Base-by-base conservation (phyloP, 2,888 invertebrate genomes). In the Phengaris arion region DNA sequence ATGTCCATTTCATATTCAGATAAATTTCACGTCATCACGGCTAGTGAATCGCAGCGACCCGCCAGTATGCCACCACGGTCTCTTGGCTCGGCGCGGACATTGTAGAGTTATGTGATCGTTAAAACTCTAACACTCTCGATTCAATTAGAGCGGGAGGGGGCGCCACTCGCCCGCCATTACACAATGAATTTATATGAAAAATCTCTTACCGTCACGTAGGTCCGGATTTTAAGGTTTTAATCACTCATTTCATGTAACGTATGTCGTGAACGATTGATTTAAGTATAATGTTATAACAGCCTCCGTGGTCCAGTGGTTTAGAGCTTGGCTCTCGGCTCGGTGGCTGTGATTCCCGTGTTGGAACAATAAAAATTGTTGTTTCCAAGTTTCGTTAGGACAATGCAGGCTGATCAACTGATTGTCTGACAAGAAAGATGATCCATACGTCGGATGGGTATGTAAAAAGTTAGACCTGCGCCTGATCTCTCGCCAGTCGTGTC, bases 81-180 rank as follows among this genome's bases (percentile, higher is more conserved):
- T 35, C 12, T 45, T 64, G 64, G 64, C 45, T 64, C 64, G 64
- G 64, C 64, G 64, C 64, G 46, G 48, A 69, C 69, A 69, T 69
- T 69, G 69, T 69, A 15, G 69, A 69, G 69, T 69, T 69, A 69
- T 69, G 69, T 48, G 69, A 9, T 15, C 69, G 69, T 69, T 69
- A 69, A 69, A 69, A 69, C 69, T 69, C 48, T 48, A 15, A 15
- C 69, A 69, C 69, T 69, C 69, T 69, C 48, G 46, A 48, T 69
- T 69, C 69, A 69, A 69, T 69, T 69, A 48, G 15, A 15, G 69
- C 69, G 22, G 45, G 46, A 35, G 46, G 12, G 68, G 59, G 22
- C 22, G 59, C 59, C 22, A 15, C 15, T 22, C 22, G 59, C 15
- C 12, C 55, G 55, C 55, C n/a, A 9, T n/a, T 55, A 13, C 12